These are phyloP conservation scores for Pseudorasbora parva DNA, from an alignment of 2,113 vertebrate species.

Conservation along the genomic window DNA sequence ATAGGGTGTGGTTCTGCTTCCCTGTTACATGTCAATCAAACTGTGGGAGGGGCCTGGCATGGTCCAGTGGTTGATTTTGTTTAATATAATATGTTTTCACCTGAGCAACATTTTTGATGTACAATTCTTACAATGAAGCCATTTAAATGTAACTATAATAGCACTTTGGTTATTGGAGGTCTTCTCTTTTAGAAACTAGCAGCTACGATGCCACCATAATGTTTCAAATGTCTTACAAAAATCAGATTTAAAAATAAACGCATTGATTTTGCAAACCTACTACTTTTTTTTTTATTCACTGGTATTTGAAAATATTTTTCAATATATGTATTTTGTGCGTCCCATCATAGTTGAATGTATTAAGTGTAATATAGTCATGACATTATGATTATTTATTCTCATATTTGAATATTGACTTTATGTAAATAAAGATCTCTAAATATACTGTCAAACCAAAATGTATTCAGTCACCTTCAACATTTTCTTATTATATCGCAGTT, in stretches of 20 bases:
- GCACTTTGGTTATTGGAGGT: slow-evolving; percentile 80
- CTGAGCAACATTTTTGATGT: slow-evolving; percentile 74
- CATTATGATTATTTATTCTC: not conserved
- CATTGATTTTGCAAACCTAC: slow-evolving; percentile 71
- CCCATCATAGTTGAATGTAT: not conserved
- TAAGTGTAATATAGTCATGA: not conserved
- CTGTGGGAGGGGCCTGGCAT: slow-evolving; percentile 68
- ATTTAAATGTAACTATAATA: slow-evolving; percentile 80
- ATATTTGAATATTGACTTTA: not conserved
- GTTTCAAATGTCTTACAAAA: slow-evolving; percentile 76
- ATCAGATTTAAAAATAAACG: slow-evolving; percentile 67
- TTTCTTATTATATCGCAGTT: too few relatives aligned
- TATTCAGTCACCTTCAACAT: too few relatives aligned
- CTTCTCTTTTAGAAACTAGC: slow-evolving; percentile 78
- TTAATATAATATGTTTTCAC: slow-evolving; percentile 75
- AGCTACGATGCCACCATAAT: slow-evolving; percentile 77
- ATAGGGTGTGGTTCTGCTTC: slow-evolving; percentile 64
- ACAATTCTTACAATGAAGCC: slow-evolving; percentile 80
- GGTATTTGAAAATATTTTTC: not conserved
- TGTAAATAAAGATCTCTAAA: not conserved
- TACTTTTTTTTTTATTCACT: slow-evolving; percentile 52
- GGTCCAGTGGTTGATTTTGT: slow-evolving; percentile 72
- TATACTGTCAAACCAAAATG: too few relatives aligned
- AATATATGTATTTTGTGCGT: not conserved
- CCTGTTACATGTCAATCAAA: slow-evolving; percentile 70